Conservation (phyloP, 2,797 vertebrate genomes). For the Notoglanidium macrostoma region DNA sequence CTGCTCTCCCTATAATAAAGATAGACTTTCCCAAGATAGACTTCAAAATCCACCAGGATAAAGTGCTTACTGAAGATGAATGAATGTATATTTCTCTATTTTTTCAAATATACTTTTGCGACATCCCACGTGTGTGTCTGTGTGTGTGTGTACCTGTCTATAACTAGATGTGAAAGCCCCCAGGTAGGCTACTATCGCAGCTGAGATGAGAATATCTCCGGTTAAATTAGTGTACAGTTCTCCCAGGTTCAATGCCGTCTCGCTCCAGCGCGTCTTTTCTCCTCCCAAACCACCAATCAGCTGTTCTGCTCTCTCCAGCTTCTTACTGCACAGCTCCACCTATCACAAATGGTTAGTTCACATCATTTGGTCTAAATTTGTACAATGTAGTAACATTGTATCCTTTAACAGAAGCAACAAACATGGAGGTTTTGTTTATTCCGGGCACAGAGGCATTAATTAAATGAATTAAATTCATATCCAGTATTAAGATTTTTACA, state of each 20-base stretch:
- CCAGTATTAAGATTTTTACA: neutral
- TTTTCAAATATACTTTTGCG: neutral
- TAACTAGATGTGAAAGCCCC: constrained; percentile 88
- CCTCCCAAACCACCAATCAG: constrained; percentile 88
- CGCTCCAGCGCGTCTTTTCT: constrained; percentile 86
- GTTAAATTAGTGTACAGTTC: constrained; percentile 82
- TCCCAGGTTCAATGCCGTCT: constrained; percentile 78
- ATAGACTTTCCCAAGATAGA: neutral
- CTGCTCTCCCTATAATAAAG: neutral
- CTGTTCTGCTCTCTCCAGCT: constrained; percentile 83
- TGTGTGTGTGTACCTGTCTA: constrained; percentile 75
- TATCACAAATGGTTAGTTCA: constrained; percentile 52
- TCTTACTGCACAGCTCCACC: constrained; percentile 87
- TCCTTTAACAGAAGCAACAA: neutral
- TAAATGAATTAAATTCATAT: neutral
- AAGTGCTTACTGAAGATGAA: neutral
- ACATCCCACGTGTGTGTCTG: neutral
- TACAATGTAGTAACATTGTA: neutral
- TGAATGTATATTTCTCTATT: neutral
- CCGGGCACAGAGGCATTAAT: neutral
- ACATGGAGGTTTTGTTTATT: neutral
- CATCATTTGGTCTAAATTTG: neutral
- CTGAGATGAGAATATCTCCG: constrained; percentile 85
- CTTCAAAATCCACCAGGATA: neutral
- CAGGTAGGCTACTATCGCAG: constrained; percentile 84